Evolutionary conservation across 2,888 invertebrate genomes (phyloP), one percentile per base, ranked within the genome.

Genomic region (Scelioninae gen. 1): DNA sequence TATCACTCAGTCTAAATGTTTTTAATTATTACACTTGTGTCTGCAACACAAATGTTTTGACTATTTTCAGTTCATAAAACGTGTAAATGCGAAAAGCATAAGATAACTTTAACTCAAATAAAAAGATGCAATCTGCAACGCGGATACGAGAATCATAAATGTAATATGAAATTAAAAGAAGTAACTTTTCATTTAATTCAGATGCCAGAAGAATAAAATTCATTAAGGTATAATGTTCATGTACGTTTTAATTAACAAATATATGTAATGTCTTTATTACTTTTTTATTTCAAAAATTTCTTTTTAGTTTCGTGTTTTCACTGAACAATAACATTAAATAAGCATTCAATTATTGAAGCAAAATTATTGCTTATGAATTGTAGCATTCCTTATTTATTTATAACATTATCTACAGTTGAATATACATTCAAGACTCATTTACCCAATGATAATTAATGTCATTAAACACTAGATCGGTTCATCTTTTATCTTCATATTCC

Each of bases 331-430:
- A 53, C 40, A 38, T 9, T 11, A 10, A 53, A 68, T 45, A 68
- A 68, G 68, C 31, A n/a, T n/a, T n/a, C 15, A 45, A 32, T 55
- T 45, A 68, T 15, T 11, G 40, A 40, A 29, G 43, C 53, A 31
- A 53, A 66, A 65, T 38, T 53, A 56, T 13, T 56, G 45, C 51
- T 45, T 68, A 68, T 51, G 16, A 49, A 51, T 55, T 68, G 45
- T 56, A 15, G 32, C 55, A 68, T 68, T 55, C 45, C 34, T 68
- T 68, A 56, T 45, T 45, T 55, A 68, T 55, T 68, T 68, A 68
- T 55, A n/a, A n/a, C n/a, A 55, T 55, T 68, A 55, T 68, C 55
- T 32, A 55, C 68, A 45, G 43, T 32, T 55, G 11, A n/a, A n/a
- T n/a, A 45, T 55, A 43, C 15, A 45, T 43, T 29, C 53, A 31